Evolutionary conservation across 2,113 vertebrate genomes (phyloP).

Genomic region (Rhea americana): DNA sequence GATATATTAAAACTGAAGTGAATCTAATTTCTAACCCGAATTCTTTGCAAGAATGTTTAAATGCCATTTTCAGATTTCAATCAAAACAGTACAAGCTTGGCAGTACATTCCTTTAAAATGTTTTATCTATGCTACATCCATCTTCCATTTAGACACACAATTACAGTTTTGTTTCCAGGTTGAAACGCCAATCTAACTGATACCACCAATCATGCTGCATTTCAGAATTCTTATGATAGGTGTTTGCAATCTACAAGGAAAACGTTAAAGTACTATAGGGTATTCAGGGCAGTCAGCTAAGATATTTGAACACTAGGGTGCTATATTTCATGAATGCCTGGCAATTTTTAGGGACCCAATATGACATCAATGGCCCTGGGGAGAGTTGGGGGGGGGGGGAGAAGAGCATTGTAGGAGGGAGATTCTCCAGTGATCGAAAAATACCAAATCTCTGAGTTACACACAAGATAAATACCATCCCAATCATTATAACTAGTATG

Average conservation of each 20-base stretch:
- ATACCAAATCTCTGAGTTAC: neutral
- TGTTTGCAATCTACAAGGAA: neutral
- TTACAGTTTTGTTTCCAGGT: neutral
- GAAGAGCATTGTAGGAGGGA: neutral
- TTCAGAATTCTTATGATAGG: neutral
- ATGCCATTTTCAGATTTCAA: neutral
- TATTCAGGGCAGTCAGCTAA: neutral
- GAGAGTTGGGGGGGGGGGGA: neutral
- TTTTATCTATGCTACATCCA: neutral
- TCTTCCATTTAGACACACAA: neutral
- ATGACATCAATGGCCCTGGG: rapidly evolving
- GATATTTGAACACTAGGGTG: neutral
- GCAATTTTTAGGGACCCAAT: neutral
- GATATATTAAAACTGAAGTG: neutral
- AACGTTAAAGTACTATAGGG: neutral
- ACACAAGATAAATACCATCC: neutral
- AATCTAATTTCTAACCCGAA: neutral
- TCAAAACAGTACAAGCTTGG: neutral
- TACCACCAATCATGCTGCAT: neutral
- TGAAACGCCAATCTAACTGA: neutral
- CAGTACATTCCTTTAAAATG: neutral
- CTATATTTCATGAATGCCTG: neutral
- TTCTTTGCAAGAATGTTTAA: neutral
- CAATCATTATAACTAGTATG: neutral
- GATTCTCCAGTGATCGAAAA: neutral